Evolutionary conservation across 2,797 vertebrate species (phyloP).

Genomic region (Megalops cyprinoides): DNA sequence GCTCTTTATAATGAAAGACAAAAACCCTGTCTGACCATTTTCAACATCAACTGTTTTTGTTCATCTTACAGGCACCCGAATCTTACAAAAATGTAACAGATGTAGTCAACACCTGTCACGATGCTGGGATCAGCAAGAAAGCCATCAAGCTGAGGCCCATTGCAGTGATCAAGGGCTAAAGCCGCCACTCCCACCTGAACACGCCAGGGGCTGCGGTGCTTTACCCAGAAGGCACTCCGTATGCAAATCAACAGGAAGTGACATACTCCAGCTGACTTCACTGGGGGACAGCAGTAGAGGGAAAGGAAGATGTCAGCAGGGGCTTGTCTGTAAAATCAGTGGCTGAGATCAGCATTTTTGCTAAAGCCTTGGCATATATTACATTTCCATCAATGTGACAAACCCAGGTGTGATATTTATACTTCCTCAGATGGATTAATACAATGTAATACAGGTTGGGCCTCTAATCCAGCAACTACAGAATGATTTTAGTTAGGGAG

Average conservation of each 20-base stretch:
- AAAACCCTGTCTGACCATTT: background rate
- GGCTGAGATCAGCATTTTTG: background rate
- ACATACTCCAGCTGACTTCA: background rate
- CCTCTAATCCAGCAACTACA: no score
- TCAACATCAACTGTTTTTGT: background rate
- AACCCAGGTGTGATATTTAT: background rate
- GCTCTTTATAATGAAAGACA: background rate
- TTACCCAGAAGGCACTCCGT: slow-evolving; percentile 15
- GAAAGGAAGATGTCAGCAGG: background rate
- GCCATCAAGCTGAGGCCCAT: slow-evolving; percentile 96
- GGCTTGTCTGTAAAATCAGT: background rate
- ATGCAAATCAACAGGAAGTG: slow-evolving; percentile 17
- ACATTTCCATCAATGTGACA: background rate
- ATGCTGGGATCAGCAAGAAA: slow-evolving; percentile 96
- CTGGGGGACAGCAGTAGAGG: background rate
- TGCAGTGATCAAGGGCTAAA: slow-evolving; percentile 95
- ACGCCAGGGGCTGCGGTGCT: slow-evolving; percentile 11
- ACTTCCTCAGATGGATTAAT: background rate
- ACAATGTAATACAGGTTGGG: background rate
- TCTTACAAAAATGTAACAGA: slow-evolving; percentile 98
- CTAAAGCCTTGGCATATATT: background rate
- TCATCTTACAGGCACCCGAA: slow-evolving; percentile 84
- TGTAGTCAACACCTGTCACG: slow-evolving; percentile 95
- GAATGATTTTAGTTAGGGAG: no score
- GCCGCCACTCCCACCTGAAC: background rate